Evolutionary conservation across 2,113 vertebrate species (phyloP).

Genomic region (Trematomus loennbergii): DNA sequence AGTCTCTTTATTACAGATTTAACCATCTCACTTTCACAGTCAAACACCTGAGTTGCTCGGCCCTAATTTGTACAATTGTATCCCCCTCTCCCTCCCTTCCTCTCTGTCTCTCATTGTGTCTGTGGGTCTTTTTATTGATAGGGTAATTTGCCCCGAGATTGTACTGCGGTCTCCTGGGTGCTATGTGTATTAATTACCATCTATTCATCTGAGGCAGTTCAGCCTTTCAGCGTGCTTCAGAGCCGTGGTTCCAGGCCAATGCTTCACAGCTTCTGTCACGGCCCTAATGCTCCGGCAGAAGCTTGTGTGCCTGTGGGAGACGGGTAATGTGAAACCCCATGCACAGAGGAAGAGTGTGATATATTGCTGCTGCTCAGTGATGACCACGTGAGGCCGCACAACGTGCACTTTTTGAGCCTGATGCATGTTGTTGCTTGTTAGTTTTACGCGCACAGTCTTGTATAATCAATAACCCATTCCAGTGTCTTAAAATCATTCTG

Average conservation of each 20-base stretch:
- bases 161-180: constrained; percentile 65
- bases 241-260: constrained; percentile 61
- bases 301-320: constrained; percentile 23
- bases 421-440: not conserved
- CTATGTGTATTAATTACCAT: constrained; percentile 81
- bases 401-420: not conserved
- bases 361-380: constrained; percentile 25
- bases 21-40: constrained; percentile 8
- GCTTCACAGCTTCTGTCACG: constrained; percentile 62
- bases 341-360: constrained; percentile 32
- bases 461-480: constrained; percentile 59
- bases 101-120: constrained; percentile 60
- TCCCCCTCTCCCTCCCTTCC: not conserved
- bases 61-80: constrained; percentile 5
- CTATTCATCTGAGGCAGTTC: constrained; percentile 72
- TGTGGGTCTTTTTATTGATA: constrained; percentile 72
- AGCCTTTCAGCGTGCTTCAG: constrained; percentile 55
- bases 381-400: constrained; percentile 4
- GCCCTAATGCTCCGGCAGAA: constrained; percentile 37
- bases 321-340: constrained; percentile 46
- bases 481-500: constrained; percentile 32
- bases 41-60: constrained; percentile 30
- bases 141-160: constrained; percentile 77
- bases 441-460: not conserved
- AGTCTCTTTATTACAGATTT: not conserved